Evolutionary conservation across 2,113 vertebrate species (phyloP).

Genomic region (Melanerpes aurifrons): DNA sequence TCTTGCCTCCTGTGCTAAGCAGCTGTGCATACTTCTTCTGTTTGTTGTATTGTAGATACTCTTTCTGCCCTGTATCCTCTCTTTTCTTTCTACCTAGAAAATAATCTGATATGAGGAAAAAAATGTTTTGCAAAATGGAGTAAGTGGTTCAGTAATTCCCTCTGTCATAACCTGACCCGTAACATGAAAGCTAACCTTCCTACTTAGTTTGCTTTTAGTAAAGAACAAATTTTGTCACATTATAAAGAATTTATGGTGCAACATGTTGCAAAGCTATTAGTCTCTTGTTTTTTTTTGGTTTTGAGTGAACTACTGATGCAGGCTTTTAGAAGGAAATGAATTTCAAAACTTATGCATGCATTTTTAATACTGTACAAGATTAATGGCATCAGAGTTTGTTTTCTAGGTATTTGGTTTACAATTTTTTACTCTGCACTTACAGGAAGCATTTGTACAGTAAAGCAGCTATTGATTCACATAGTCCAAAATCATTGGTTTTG

Average conservation of each 20-base stretch:
- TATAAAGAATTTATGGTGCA: neutral
- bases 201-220: neutral
- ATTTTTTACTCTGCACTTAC: neutral
- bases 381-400: neutral
- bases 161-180: neutral
- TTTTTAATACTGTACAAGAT: slow-evolving; percentile 12
- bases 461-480: neutral
- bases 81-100: neutral
- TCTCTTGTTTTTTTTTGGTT: neutral
- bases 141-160: neutral
- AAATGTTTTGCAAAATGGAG: neutral
- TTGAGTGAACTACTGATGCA: neutral
- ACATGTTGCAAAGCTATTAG: neutral
- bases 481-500: neutral
- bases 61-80: neutral
- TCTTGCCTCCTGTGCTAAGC: neutral
- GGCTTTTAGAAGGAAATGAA: neutral
- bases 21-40: neutral
- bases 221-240: neutral
- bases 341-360: neutral
- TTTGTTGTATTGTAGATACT: neutral
- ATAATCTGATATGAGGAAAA: neutral
- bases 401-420: neutral
- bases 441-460: neutral
- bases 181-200: fast-evolving